phyloP scores from a whole-genome alignment of 2,113 vertebrate species.

The Saguinus imperator region DNA sequence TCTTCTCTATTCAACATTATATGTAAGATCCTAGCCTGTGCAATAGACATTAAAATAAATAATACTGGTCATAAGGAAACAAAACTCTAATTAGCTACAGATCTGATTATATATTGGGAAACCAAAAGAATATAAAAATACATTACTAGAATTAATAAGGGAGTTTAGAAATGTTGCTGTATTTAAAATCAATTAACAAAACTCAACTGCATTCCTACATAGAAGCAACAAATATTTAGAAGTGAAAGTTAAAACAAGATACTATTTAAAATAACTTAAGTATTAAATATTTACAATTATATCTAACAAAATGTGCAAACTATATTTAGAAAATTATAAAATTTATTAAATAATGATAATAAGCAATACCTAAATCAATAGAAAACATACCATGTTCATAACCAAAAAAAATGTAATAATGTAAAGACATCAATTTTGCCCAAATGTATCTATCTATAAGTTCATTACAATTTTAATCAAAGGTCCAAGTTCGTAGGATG shows the following conservation, averaged over 20 bases:
- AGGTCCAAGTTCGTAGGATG: too few relatives aligned
- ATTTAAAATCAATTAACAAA: background rate
- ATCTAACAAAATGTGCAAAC: background rate
- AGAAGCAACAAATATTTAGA: background rate
- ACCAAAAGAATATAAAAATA: background rate
- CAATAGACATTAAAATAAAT: background rate
- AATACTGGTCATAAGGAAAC: background rate
- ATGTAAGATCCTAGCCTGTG: background rate
- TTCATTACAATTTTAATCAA: background rate
- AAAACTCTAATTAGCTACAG: background rate
- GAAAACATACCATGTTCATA: background rate
- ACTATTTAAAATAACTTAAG: background rate
- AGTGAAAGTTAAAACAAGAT: background rate
- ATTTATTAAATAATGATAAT: background rate
- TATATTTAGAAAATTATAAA: background rate
- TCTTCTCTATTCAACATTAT: background rate
- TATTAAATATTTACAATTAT: background rate
- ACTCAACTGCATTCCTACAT: background rate
- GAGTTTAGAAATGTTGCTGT: background rate
- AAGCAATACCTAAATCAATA: background rate
- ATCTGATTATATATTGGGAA: background rate
- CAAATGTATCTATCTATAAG: background rate
- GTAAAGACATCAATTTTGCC: background rate
- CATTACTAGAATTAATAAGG: background rate
- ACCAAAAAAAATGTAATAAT: background rate